Evolutionary conservation across 2,113 vertebrate species (phyloP).

Genomic region (Erinaceus europaeus): DNA sequence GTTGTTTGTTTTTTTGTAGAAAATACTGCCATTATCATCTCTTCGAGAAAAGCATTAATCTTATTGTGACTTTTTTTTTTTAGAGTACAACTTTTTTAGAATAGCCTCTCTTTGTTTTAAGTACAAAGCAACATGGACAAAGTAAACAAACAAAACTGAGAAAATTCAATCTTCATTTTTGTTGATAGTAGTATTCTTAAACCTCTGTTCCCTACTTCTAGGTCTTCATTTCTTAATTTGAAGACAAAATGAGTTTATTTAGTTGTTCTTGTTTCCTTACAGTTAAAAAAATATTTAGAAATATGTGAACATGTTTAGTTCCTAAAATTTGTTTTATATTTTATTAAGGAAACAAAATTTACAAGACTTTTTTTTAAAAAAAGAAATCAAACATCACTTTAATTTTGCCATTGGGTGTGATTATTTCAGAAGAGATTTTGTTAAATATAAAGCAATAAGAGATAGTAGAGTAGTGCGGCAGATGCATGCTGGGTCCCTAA

Average conservation of each 20-base stretch:
- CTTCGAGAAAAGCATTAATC: background rate
- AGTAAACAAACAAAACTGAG: background rate
- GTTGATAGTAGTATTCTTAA: background rate
- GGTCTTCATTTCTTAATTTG: background rate
- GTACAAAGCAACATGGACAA: background rate
- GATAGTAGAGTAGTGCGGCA: too few species aligned
- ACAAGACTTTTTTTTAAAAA: too few species aligned
- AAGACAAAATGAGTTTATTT: background rate
- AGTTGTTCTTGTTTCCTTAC: background rate
- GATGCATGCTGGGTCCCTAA: too few species aligned
- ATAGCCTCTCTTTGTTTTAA: constrained; percentile 5
- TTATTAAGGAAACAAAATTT: background rate
- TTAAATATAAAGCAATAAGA: background rate
- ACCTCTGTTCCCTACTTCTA: background rate
- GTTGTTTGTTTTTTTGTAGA: background rate
- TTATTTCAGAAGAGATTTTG: constrained; percentile 21
- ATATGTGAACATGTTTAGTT: background rate
- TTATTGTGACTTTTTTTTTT: too few species aligned
- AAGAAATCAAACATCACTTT: too few species aligned
- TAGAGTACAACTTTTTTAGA: too few species aligned
- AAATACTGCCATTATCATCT: background rate
- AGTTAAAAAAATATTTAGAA: background rate
- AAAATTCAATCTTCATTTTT: background rate
- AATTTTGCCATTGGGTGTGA: background rate
- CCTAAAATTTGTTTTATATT: background rate